phyloP scores from a whole-genome alignment of 2,113 vertebrate species.

The Mesoclemmys tuberculata region DNA sequence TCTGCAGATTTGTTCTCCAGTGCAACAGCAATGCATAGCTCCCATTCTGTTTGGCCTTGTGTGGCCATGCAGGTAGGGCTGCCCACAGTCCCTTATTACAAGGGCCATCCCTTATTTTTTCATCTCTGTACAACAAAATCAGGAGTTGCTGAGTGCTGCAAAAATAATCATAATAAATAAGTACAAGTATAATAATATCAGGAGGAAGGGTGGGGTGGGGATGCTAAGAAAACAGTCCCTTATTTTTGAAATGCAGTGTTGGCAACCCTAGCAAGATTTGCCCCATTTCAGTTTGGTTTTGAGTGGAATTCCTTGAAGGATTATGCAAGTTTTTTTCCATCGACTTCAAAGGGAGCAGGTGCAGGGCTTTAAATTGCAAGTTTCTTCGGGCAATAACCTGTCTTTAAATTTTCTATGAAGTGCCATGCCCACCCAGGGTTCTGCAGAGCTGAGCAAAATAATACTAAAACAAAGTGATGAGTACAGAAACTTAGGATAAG shows the following conservation, averaged over 20 bases:
- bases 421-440: neutral
- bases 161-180: too few relatives aligned
- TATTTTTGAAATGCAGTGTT: neutral
- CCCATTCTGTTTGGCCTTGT: too few relatives aligned
- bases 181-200: too few relatives aligned
- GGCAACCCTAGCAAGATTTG: neutral
- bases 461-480: neutral
- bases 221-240: neutral
- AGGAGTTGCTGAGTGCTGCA: too few relatives aligned
- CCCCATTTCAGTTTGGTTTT: neutral
- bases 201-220: too few relatives aligned
- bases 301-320: neutral
- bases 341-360: neutral
- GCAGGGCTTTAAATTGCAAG: neutral
- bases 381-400: neutral
- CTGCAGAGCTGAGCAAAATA: neutral
- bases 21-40: neutral
- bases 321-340: neutral
- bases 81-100: too few relatives aligned
- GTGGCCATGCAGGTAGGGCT: too few relatives aligned
- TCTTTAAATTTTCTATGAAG: neutral
- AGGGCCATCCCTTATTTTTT: too few relatives aligned
- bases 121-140: too few relatives aligned
- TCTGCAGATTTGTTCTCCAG: neutral
- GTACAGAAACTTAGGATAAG: slow-evolving; percentile 46